Conservation (phyloP, 1,140 invertebrate genomes). For the Nixonia krombeini region DNA sequence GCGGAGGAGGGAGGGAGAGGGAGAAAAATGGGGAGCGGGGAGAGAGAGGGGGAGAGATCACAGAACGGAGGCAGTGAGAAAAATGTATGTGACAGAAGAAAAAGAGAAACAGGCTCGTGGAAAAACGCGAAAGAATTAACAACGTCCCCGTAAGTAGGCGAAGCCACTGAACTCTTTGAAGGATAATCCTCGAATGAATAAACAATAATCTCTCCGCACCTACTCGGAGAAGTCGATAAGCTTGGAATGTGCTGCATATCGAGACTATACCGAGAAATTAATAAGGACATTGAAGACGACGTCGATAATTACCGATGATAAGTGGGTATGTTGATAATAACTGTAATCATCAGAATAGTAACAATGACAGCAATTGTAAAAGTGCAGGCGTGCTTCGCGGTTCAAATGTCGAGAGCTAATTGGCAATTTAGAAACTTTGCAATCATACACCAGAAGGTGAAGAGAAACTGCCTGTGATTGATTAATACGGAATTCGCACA, state of each 20-base stretch:
- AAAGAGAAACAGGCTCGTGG: conserved; percentile 34
- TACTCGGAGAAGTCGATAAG: conserved; percentile 48
- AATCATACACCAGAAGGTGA: background rate
- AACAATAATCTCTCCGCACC: conserved; percentile 62
- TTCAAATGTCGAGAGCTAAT: background rate
- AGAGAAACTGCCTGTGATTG: too few species aligned
- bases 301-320: conserved; percentile 47
- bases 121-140: conserved; percentile 57
- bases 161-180: conserved; percentile 65
- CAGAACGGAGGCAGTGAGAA: background rate
- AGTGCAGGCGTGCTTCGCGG: conserved; percentile 2
- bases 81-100: background rate
- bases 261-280: conserved; percentile 44
- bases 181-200: conserved; percentile 66
- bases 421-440: background rate
- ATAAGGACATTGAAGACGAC: conserved; percentile 48
- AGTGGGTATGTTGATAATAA: conserved; percentile 29
- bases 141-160: conserved; percentile 59
- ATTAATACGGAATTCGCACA: too few species aligned
- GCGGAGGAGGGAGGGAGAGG: conserved; percentile 27
- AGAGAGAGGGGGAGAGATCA: background rate
- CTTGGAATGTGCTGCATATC: conserved; percentile 46
- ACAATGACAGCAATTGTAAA: conserved; percentile 18
- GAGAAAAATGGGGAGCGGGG: conserved; percentile 3
- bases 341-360: conserved; percentile 31